These are phyloP conservation scores for Euwallacea similis DNA, from an alignment of 1,140 invertebrate species.

Conservation along the genomic window DNA sequence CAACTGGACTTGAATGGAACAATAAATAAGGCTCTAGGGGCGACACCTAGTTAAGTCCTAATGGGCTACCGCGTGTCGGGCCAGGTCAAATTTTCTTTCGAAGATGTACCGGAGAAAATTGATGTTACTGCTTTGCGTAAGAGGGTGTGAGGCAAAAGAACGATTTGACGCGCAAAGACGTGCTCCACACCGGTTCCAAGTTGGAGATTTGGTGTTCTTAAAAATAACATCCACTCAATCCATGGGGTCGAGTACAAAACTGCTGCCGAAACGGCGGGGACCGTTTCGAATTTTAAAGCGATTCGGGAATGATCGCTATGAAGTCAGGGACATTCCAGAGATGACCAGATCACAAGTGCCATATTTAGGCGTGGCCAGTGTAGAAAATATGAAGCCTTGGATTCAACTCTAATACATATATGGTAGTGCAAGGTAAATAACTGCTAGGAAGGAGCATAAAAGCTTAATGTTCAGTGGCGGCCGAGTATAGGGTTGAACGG, in stretches of 20 bases:
- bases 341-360: conserved; percentile 43
- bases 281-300: conserved; percentile 43
- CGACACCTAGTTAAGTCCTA: conserved; percentile 24
- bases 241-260: conserved; percentile 3
- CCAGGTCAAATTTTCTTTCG: too few relatives aligned
- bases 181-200: too few relatives aligned
- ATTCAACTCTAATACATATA: too few relatives aligned
- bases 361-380: too few relatives aligned
- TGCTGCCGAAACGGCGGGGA: conserved; percentile 32
- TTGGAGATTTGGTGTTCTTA: conserved; percentile 35
- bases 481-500: too few relatives aligned
- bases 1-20: conserved; percentile 36
- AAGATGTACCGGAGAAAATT: conserved; percentile 13
- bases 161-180: conserved; percentile 15
- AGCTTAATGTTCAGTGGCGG: too few relatives aligned
- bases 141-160: conserved; percentile 15
- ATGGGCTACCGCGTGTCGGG: conserved; percentile 21
- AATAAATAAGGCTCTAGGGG: conserved; percentile 21
- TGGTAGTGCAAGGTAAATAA: too few relatives aligned
- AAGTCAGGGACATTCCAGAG: conserved; percentile 49
- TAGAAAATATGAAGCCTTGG: too few relatives aligned
- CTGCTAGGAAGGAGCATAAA: too few relatives aligned
- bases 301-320: conserved; percentile 45
- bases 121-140: conserved; percentile 25
- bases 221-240: conserved; percentile 46